Base-by-base conservation (phyloP, 2,888 invertebrate genomes). In the Melanostoma mellinum region DNA sequence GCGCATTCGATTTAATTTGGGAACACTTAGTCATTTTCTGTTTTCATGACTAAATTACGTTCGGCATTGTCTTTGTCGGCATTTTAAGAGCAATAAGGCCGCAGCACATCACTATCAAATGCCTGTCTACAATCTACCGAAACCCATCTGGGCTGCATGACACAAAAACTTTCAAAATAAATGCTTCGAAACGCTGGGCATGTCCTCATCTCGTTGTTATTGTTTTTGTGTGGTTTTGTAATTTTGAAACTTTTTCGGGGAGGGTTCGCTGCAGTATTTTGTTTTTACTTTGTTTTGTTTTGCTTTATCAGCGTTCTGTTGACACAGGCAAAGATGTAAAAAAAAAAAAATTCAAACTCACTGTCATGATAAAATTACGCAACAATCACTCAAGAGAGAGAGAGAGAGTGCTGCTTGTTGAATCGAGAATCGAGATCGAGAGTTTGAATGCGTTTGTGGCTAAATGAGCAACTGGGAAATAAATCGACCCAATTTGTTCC, bases 401-500 rank as follows among this genome's bases (percentile, higher is more conserved):
- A 9, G 6, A 40, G 9, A 40, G 52, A 20, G 20, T n/a, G 10
- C 10, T 46, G 46, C 10, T 20, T 46, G 3, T 46, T 33, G 3
- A 32, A 52, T 9, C 8, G n/a, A 33, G n/a, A 9, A 32, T 73
- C 36, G 33, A 10, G 10, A 60, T n/a, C 44, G 40, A 65, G 35
- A 32, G 10, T 20, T 20, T 42, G 33, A 6, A 8, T 6, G 10
- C 20, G 20, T 20, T 4, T 56, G 48, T 42, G 3, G 61, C 42
- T 38, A 36, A 56, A 56, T n/a, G 48, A 74, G 9, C 40, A 56
- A 72, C 40, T 48, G 77, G 61, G 72, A 67, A 72, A 60, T 55
- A 67, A 76, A 81, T 71, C 71, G 71, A 61, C 55, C 67, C 68
- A 77, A 82, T 82, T 82, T 77, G 77, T 56, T 77, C 77, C 77